A percentile compares a stretch with the other conserved stretches of the same genome.
phyloP scores from a whole-genome alignment of 2,888 invertebrate species.

The Drosophila vallismaia region DNA sequence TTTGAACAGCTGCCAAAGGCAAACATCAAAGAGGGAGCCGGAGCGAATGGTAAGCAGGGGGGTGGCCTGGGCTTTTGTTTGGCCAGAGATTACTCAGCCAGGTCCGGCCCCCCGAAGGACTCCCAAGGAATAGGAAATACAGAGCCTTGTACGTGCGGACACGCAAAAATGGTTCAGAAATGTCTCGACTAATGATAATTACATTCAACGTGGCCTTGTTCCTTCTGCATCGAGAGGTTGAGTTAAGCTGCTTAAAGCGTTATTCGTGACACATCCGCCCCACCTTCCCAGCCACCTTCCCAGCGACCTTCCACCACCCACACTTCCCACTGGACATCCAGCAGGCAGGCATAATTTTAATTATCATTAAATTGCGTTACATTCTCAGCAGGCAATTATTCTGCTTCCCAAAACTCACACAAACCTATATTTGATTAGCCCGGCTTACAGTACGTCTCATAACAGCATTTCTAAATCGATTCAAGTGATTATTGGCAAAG shows the following conservation, averaged over 20 bases:
- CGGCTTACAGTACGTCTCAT: constrained; percentile 16
- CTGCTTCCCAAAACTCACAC: constrained; percentile 10
- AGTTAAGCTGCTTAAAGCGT: constrained; percentile 39
- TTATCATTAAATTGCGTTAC: constrained; percentile 73
- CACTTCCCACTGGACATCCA: constrained; percentile 41
- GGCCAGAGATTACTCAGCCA: constrained; percentile 30
- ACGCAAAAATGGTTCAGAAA: constrained; percentile 65
- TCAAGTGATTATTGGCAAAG: not conserved
- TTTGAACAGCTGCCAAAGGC: constrained; percentile 71
- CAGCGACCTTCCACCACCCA: constrained; percentile 6
- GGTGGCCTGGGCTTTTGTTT: constrained; percentile 49
- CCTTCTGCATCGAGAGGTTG: constrained; percentile 6
- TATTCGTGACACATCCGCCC: constrained; percentile 29
- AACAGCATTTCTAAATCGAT: not conserved
- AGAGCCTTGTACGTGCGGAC: constrained; percentile 51
- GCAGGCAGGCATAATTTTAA: constrained; percentile 71
- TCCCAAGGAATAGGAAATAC: not conserved
- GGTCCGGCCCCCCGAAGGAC: constrained; percentile 8
- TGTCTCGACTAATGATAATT: constrained; percentile 60
- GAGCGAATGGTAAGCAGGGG: too few species aligned
- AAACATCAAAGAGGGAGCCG: constrained; percentile 24
- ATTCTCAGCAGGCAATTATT: constrained; percentile 57
- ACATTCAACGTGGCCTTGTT: constrained; percentile 49
- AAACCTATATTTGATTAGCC: constrained; percentile 27
- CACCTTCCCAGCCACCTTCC: not conserved